These are phyloP conservation scores for Diceros bicornis DNA, from an alignment of 2,797 vertebrate species.

Conservation along the genomic window DNA sequence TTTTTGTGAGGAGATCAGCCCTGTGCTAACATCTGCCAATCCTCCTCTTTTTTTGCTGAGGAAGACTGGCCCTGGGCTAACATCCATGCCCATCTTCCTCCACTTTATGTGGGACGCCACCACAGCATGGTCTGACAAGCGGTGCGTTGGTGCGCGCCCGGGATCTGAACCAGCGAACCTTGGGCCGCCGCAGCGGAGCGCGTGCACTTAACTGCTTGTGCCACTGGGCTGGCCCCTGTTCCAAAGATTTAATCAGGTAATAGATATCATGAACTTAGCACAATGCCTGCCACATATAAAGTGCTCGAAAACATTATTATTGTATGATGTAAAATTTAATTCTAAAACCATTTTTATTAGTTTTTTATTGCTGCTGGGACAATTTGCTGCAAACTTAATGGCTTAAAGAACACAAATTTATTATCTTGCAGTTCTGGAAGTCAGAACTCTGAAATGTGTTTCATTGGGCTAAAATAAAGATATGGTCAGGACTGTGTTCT, in stretches of 20 bases:
- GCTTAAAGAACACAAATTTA: neutral
- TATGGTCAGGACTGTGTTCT: neutral
- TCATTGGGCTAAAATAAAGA: conserved; percentile 10
- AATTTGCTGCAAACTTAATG: neutral
- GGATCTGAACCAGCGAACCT: too few relatives aligned
- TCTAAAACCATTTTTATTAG: neutral
- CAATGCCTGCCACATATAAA: neutral
- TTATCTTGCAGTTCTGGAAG: neutral
- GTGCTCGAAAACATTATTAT: conserved; percentile 4
- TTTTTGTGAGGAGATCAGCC: too few relatives aligned
- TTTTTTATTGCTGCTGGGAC: neutral
- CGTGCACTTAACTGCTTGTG: too few relatives aligned
- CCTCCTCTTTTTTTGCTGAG: too few relatives aligned
- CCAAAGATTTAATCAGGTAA: neutral
- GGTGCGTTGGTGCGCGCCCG: too few relatives aligned
- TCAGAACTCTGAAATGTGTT: neutral
- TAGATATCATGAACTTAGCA: neutral
- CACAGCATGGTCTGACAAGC: too few relatives aligned
- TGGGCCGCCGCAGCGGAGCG: too few relatives aligned
- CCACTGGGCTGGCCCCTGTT: neutral
- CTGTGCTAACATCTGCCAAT: too few relatives aligned
- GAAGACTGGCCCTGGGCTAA: too few relatives aligned
- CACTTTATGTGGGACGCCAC: too few relatives aligned
- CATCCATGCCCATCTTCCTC: too few relatives aligned
- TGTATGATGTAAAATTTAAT: neutral